Percentiles rank a stretch among this genome's conserved stretches.
Conservation (phyloP, 2,888 invertebrate genomes). For the Meghimatium bilineatum region DNA sequence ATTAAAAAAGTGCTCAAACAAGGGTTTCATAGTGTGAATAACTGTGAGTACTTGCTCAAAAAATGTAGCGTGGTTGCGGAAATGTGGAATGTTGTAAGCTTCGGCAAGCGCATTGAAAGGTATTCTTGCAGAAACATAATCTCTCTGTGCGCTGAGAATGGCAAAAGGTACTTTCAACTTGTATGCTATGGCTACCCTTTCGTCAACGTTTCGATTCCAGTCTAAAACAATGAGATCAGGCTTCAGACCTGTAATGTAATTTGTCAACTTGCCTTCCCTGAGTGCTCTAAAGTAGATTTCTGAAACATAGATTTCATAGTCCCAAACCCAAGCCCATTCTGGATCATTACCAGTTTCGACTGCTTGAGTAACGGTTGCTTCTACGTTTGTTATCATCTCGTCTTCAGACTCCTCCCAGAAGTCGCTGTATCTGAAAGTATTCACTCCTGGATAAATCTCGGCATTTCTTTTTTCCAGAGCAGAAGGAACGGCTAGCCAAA, state of each 20-base stretch:
- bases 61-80: neutral
- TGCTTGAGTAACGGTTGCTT: neutral
- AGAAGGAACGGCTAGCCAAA: neutral
- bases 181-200: neutral
- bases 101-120: constrained; percentile 6
- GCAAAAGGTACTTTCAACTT: too few relatives aligned
- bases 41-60: neutral
- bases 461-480: neutral
- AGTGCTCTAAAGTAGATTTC: neutral
- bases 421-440: constrained; percentile 2
- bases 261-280: neutral
- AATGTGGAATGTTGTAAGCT: neutral
- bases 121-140: neutral
- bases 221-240: constrained; percentile 17
- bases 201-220: neutral
- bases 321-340: neutral
- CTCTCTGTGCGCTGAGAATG: neutral
- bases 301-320: neutral
- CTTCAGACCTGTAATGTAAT: constrained; percentile 7
- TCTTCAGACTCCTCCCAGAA: neutral
- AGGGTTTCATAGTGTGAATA: neutral
- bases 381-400: neutral
- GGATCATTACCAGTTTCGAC: neutral
- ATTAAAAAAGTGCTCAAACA: neutral
- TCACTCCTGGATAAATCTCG: neutral